These are phyloP conservation scores for Pterobdella sp. DNA, from an alignment of 2,888 invertebrate genomes.

Conservation along the genomic window DNA sequence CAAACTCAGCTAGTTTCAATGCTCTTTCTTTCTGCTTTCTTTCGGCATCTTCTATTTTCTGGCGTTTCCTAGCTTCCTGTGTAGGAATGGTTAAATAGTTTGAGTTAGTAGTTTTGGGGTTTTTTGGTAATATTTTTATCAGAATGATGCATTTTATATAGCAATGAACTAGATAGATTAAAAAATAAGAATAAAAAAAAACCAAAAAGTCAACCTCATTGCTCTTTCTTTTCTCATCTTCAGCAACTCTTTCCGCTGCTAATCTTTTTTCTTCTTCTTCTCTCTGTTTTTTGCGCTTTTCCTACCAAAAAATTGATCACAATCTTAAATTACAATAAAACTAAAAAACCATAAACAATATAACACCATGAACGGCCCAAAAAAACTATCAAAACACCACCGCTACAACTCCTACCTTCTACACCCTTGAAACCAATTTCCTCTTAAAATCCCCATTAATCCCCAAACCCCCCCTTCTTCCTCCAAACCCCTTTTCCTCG, in stretches of 20 bases:
- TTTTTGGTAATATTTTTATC: too few species aligned
- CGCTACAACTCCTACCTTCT: conserved; percentile 30
- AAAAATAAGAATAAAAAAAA: too few species aligned
- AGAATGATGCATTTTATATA: too few species aligned
- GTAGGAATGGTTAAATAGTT: too few species aligned
- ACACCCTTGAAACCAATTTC: conserved; percentile 68
- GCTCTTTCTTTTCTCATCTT: conserved; percentile 84
- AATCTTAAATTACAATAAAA: too few species aligned
- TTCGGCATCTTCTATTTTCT: conserved; percentile 38
- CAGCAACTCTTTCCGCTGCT: conserved; percentile 87
- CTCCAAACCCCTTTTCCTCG: conserved; percentile 76
- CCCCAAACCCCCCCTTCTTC: conserved; percentile 88
- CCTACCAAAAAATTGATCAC: too few species aligned
- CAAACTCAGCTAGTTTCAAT: conserved; percentile 37
- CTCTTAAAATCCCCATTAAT: conserved; percentile 90
- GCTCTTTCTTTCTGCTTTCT: conserved; percentile 34
- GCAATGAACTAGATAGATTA: too few species aligned
- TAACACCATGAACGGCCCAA: too few species aligned
- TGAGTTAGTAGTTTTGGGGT: too few species aligned
- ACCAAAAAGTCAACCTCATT: too few species aligned
- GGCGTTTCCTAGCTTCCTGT: conserved; percentile 36
- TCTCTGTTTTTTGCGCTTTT: conserved; percentile 63
- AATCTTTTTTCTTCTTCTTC: conserved; percentile 92
- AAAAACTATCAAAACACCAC: too few species aligned
- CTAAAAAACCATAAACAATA: too few species aligned